These are phyloP conservation scores for Taenaris catops DNA, from an alignment of 2,888 invertebrate genomes.

Conservation along the genomic window DNA sequence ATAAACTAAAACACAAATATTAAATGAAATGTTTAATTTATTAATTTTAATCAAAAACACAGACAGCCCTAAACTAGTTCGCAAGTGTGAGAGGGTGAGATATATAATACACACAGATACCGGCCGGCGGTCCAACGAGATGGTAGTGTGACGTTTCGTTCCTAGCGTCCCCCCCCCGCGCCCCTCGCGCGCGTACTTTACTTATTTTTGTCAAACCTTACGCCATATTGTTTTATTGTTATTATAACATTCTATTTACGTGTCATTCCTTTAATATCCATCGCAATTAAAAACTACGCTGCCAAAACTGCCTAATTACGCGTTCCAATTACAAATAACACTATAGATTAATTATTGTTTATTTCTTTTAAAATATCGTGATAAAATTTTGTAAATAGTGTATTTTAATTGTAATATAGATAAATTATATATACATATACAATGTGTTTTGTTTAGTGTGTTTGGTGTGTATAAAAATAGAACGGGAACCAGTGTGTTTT, in stretches of 20 bases:
- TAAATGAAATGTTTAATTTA: neutral
- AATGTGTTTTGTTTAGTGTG: conserved; percentile 7
- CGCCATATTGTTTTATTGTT: conserved; percentile 61
- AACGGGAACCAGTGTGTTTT: conserved; percentile 2
- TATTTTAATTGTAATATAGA: no score
- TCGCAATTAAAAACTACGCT: conserved; percentile 6
- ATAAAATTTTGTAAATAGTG: no score
- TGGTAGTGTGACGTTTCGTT: conserved; percentile 44
- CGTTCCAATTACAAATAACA: no score
- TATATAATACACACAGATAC: conserved; percentile 57
- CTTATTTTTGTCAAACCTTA: conserved; percentile 58
- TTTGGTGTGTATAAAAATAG: conserved; percentile 8
- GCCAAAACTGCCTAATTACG: neutral
- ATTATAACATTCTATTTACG: conserved; percentile 25
- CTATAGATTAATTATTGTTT: no score
- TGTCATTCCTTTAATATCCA: conserved; percentile 3
- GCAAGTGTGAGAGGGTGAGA: conserved; percentile 64
- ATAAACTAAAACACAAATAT: no score
- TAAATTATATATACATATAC: no score
- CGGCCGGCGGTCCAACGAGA: conserved; percentile 48
- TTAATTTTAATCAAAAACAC: conserved; percentile 14
- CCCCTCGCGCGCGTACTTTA: conserved; percentile 37
- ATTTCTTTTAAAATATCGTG: no score
- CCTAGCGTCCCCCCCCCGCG: conserved; percentile 43
- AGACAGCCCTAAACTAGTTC: conserved; percentile 48